Base-by-base conservation (phyloP, 1,140 invertebrate species). In the Drosophila tani region DNA sequence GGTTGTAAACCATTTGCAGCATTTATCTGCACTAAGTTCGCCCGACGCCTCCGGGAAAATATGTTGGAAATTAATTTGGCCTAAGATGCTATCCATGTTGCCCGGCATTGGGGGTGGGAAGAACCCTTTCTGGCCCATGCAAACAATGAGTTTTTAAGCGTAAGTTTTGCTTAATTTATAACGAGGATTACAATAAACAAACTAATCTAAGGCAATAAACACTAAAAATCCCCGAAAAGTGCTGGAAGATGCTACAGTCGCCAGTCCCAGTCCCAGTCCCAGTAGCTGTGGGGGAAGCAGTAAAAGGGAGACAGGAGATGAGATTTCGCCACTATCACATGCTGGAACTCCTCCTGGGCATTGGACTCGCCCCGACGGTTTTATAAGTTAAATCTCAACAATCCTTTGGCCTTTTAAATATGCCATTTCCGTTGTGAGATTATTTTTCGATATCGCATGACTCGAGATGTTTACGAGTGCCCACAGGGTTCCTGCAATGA, bases 111-210 rank as follows among this genome's bases (percentile, higher is more conserved):
- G 12, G 58, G 68, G 50, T 21, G 55, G 49, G 29, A 19, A 19
- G 21, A 88, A 80, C 84, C 83, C 77, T 88, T 87, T 74, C 21
- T 49, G 40, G 51, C 49, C 27, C 9, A 17, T 45, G 50, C 57
- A 56, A 40, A 62, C 73, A 67, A 85, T 71, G 79, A 86, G 79
- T 86, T 79, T 79, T 86, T 81, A 70, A 82, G 84, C 85, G 69
- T 78, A 88, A 88, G 85, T 88, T 88, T 73, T 76, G 78, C 84
- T 84, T 88, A 90, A 90, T 90, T 90, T 90, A 90, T 85, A 90
- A 85, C 86, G 53, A 85, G 86, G 85, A 91, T 90, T 90, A 90
- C 85, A 90, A 91, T 90, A 90, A 90, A 90, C 85, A 91, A 90
- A 91, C 86, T 90, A 90, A 90, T 90, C 85, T 90, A 76, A 38